Evolutionary conservation across 92 coral and sea anemone species (phyloP).

Genomic region (Epizoanthus scotinus): DNA sequence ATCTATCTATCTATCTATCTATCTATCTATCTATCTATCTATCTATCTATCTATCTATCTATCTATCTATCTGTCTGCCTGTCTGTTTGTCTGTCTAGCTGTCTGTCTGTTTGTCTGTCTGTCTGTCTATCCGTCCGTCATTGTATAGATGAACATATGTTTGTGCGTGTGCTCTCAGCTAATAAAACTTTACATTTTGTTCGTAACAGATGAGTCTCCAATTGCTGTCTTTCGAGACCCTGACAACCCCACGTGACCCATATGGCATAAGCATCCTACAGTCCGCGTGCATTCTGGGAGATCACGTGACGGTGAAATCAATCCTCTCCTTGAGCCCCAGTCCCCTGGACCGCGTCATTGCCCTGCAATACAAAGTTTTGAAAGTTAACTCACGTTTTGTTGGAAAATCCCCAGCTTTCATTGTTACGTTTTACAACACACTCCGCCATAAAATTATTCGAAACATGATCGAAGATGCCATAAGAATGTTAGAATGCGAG

Average conservation of each 20-base stretch:
- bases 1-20: too few relatives aligned
- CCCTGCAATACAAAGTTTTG: neutral
- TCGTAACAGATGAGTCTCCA: neutral
- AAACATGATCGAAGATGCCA: neutral
- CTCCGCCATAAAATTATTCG: constrained; percentile 3
- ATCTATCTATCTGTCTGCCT: too few relatives aligned
- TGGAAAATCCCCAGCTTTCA: neutral
- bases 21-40: too few relatives aligned
- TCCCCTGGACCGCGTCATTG: constrained; percentile 1
- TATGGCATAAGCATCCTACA: neutral
- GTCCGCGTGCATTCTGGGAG: constrained; percentile 19
- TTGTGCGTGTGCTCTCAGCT: too few relatives aligned
- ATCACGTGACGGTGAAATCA: constrained; percentile 7
- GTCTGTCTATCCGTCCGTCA: too few relatives aligned
- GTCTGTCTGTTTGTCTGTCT: too few relatives aligned
- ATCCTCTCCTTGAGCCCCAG: constrained; percentile 2
- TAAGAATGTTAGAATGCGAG: neutral
- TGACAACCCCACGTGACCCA: neutral
- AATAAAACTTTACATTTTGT: neutral
- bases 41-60: too few relatives aligned
- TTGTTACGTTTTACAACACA: neutral
- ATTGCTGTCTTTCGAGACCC: neutral
- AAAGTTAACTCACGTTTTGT: neutral
- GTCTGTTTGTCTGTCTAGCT: too few relatives aligned
- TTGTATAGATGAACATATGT: too few relatives aligned